These are phyloP conservation scores for Syngnathus acus DNA, from an alignment of 2,797 vertebrate species.

Conservation along the genomic window DNA sequence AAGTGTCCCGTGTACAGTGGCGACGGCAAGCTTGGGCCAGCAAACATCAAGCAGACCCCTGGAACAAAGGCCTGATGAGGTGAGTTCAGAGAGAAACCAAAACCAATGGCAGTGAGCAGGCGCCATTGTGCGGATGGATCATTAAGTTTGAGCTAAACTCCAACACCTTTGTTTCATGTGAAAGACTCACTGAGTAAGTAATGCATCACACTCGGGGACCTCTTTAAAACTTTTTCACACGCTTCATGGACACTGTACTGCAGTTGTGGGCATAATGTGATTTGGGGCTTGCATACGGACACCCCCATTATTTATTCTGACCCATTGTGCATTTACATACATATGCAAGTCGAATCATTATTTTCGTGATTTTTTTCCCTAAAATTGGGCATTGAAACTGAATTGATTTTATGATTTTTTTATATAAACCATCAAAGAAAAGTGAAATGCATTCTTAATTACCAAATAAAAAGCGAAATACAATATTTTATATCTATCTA, in stretches of 20 bases:
- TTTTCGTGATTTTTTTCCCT: too few relatives aligned
- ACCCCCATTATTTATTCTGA: too few relatives aligned
- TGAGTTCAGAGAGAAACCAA: constrained; percentile 70
- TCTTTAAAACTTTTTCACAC: constrained; percentile 34
- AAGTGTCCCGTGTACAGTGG: constrained; percentile 67
- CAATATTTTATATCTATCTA: too few relatives aligned
- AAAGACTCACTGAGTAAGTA: constrained; percentile 42
- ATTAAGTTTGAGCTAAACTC: constrained; percentile 59
- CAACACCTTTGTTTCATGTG: constrained; percentile 38
- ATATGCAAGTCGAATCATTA: too few relatives aligned
- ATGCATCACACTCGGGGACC: constrained; percentile 42
- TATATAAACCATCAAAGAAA: too few relatives aligned
- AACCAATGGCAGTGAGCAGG: constrained; percentile 57
- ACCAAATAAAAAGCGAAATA: too few relatives aligned
- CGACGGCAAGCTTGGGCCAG: constrained; percentile 39
- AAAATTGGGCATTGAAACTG: too few relatives aligned
- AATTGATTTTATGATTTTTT: too few relatives aligned
- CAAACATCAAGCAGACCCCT: constrained; percentile 61
- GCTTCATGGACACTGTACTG: not conserved
- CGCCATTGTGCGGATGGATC: constrained; percentile 63
- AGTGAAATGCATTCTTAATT: too few relatives aligned
- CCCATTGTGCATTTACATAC: too few relatives aligned
- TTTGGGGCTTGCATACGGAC: too few relatives aligned
- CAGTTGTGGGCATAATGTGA: not conserved
- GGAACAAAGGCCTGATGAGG: constrained; percentile 64